Percentiles rank a stretch among this genome's conserved stretches.
These are phyloP conservation scores for Crocuta crocuta DNA, from an alignment of 2,113 vertebrate species.

Conservation along the genomic window DNA sequence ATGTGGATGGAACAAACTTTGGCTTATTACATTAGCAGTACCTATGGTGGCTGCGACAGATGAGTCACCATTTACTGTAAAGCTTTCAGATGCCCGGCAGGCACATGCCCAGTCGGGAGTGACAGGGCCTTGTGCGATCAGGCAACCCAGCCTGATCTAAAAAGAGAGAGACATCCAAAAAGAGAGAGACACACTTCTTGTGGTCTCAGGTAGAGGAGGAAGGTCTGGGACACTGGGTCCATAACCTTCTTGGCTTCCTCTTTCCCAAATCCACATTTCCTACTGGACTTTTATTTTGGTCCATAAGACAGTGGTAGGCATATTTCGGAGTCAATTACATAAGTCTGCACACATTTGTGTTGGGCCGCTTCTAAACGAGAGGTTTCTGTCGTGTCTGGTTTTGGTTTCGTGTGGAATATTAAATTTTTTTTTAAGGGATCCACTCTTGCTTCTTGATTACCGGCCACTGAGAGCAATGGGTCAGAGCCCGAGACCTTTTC, in stretches of 20 bases:
- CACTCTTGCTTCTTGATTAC: conserved; percentile 27
- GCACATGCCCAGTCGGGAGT: conserved; percentile 43
- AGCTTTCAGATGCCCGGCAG: conserved; percentile 81
- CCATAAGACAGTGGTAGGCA: conserved; percentile 58
- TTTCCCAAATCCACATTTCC: neutral
- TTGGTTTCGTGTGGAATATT: neutral
- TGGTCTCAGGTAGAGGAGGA: neutral
- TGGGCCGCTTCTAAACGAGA: conserved; percentile 62
- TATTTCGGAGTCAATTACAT: conserved; percentile 71
- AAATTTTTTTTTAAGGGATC: neutral
- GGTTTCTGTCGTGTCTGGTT: conserved; percentile 16
- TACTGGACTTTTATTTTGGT: conserved; percentile 66
- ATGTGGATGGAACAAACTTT: conserved; percentile 86
- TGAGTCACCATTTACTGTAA: conserved; percentile 90
- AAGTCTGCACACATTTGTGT: conserved; percentile 74
- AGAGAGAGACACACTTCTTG: neutral
- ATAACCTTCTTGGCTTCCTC: neutral
- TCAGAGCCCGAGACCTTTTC: neutral
- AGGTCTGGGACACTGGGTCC: conserved; percentile 60
- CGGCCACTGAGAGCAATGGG: neutral
- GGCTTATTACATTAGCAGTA: conserved; percentile 80
- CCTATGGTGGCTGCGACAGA: conserved; percentile 70
- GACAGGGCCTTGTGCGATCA: neutral
- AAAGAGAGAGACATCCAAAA: neutral
- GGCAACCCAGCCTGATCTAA: neutral